Evolutionary conservation across 2,797 vertebrate species (phyloP), one percentile per base, ranked within the genome.

Genomic region (Babyrousa celebensis): DNA sequence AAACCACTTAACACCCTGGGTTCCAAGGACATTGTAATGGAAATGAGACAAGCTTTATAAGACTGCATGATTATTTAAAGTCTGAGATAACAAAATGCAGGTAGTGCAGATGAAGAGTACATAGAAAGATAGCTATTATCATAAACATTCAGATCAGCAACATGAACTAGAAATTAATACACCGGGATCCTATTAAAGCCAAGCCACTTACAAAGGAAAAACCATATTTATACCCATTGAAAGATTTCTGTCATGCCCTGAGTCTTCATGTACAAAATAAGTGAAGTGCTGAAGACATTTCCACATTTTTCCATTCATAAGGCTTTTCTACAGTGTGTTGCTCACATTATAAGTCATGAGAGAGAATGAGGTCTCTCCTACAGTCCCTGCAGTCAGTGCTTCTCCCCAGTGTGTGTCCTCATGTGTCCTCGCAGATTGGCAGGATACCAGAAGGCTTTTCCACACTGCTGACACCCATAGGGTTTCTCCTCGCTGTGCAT

Each of bases 401-500:
- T 60, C 32, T 54, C 85, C 23, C 43, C 32, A 1, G 21, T 86
- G 18, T 86, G 54, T 4, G 25, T 77, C 52, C 80, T 71, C 21
- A 52, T 3, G 4, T 77, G 36, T 5, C 25, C 52, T 60, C 7
- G 2, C 52, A 94, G 89, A 32, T 92, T 74, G 6, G 84, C 77
- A 0, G 88, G 84, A n/a, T 62, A 62, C 54, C 77, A 65, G 63
- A 58, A 89, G 32, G 75, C 29, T 71, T 82, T 90, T 8, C 62
- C 75, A n/a, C 75, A 58, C 25, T 56, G 29, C 43, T 71, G 58
- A 71, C 56, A 67, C 17, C 25, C 5, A 0, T 27, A 80, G 43
- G 36, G 79, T n/a, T 74, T 92, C 25, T 71, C 77, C 23, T 78
- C 85, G 10, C 16, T 63, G 20, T 98, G 96, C 0, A 43, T 92